These are phyloP conservation scores for Exephanes ischioxanthus DNA, from an alignment of 2,888 invertebrate species.

Conservation along the genomic window DNA sequence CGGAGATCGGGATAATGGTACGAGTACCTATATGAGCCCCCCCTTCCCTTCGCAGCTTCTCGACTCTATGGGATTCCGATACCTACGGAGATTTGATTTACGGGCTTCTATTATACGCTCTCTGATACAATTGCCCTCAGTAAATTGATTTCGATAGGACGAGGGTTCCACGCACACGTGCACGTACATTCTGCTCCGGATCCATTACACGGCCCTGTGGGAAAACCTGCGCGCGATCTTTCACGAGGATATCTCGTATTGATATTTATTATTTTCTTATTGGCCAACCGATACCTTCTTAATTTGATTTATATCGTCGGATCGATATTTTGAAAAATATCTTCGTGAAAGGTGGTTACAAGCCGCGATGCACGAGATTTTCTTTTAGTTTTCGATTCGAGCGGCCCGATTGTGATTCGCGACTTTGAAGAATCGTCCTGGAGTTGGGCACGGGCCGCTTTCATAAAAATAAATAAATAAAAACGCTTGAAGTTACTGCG, in stretches of 20 bases:
- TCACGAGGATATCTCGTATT: slow-evolving; percentile 37
- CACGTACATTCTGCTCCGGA: slow-evolving; percentile 41
- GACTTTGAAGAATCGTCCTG: no score
- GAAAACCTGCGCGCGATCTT: slow-evolving; percentile 37
- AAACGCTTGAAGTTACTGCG: background rate
- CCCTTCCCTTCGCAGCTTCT: slow-evolving; percentile 22
- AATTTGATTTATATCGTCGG: background rate
- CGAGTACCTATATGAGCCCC: slow-evolving; percentile 41
- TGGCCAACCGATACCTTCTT: background rate
- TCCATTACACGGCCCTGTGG: slow-evolving; percentile 22
- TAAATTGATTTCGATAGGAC: slow-evolving; percentile 62
- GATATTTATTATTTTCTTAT: slow-evolving; percentile 26
- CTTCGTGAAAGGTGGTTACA: no score
- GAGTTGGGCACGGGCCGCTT: no score
- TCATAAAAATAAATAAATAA: background rate
- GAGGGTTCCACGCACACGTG: slow-evolving; percentile 46
- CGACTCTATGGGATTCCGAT: slow-evolving; percentile 61
- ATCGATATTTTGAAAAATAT: background rate
- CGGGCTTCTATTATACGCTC: slow-evolving; percentile 64
- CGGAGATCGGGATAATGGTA: slow-evolving; percentile 47
- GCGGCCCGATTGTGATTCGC: no score
- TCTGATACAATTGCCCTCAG: slow-evolving; percentile 63
- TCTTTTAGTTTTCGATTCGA: background rate
- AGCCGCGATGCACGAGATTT: background rate
- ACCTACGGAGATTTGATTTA: slow-evolving; percentile 69